Conservation (phyloP, 2,797 vertebrate species). For the Rhynchonycteris naso region DNA sequence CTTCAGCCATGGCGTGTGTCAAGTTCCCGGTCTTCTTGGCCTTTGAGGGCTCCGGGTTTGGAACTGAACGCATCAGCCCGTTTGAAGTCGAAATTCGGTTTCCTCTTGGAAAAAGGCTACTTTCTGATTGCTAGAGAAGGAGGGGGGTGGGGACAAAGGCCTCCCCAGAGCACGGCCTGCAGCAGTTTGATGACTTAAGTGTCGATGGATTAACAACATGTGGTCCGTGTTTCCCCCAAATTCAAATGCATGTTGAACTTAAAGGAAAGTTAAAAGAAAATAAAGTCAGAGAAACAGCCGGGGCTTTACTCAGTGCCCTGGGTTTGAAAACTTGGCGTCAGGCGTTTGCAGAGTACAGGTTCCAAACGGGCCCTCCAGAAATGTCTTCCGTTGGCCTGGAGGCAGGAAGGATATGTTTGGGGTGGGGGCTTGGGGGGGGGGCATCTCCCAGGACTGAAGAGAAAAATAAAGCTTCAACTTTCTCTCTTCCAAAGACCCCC, state of each 20-base stretch:
- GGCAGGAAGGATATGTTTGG: constrained; percentile 68
- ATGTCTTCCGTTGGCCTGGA: constrained; percentile 54
- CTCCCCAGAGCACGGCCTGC: neutral
- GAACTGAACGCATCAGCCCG: neutral
- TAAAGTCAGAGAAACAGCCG: neutral
- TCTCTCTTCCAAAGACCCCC: constrained; percentile 66
- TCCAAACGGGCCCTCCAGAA: neutral
- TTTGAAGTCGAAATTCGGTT: constrained; percentile 56
- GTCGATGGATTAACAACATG: constrained; percentile 68
- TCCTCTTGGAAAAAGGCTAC: constrained; percentile 59
- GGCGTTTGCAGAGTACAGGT: neutral
- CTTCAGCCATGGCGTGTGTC: rapidly evolving
- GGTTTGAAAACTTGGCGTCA: constrained; percentile 21
- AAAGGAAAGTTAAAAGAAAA: constrained; percentile 35
- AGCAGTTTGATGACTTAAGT: constrained; percentile 69
- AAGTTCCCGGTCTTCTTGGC: neutral
- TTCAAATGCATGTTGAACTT: constrained; percentile 40
- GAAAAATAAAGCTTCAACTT: constrained; percentile 62
- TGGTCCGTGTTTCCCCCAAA: constrained; percentile 51
- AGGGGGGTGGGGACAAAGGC: constrained; percentile 43
- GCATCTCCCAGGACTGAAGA: constrained; percentile 67
- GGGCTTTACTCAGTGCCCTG: neutral
- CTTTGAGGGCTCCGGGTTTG: neutral
- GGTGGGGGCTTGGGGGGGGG: too few relatives aligned
- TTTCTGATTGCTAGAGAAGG: constrained; percentile 48